Evolutionary conservation across 2,113 vertebrate genomes (phyloP).

Genomic region (Chascanopsetta lugubris): DNA sequence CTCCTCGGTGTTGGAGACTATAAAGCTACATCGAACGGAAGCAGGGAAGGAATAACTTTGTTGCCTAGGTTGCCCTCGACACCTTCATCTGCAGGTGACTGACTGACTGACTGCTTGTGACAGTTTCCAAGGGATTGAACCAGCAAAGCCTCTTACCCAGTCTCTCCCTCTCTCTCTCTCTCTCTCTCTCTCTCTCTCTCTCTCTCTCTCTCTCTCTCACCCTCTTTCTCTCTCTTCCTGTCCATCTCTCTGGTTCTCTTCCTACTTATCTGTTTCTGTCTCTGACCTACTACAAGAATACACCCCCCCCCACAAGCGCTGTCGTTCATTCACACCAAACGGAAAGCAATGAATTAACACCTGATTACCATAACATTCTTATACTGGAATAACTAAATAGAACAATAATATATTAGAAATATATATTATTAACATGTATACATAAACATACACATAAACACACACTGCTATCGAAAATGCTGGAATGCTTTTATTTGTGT

Average conservation of each 20-base stretch:
- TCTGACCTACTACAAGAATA: not conserved
- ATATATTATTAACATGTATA: too few species aligned
- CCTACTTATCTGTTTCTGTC: slow-evolving; percentile 7
- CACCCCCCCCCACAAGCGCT: not conserved
- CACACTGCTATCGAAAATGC: too few species aligned
- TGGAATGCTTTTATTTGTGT: too few species aligned
- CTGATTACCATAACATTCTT: too few species aligned
- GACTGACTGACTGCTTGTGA: slow-evolving; percentile 81
- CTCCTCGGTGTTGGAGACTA: not conserved
- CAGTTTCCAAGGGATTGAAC: slow-evolving; percentile 79
- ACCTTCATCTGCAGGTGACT: slow-evolving; percentile 83
- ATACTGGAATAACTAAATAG: too few species aligned
- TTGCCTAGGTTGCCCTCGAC: slow-evolving; percentile 62
- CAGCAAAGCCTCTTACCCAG: slow-evolving; percentile 80
- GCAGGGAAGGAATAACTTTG: slow-evolving; percentile 52
- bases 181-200: slow-evolving; percentile 4
- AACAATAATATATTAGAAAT: too few species aligned
- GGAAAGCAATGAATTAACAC: too few species aligned
- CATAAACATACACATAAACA: too few species aligned
- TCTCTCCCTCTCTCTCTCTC: slow-evolving; percentile 37
- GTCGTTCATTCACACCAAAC: not conserved
- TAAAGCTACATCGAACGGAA: slow-evolving; percentile 9
- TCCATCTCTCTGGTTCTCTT: not conserved
- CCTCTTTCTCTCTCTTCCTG: slow-evolving; percentile 12
- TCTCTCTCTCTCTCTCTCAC: slow-evolving; percentile 11